Conservation (phyloP, 23 tunicate species). For the Phallusia fumigata region DNA sequence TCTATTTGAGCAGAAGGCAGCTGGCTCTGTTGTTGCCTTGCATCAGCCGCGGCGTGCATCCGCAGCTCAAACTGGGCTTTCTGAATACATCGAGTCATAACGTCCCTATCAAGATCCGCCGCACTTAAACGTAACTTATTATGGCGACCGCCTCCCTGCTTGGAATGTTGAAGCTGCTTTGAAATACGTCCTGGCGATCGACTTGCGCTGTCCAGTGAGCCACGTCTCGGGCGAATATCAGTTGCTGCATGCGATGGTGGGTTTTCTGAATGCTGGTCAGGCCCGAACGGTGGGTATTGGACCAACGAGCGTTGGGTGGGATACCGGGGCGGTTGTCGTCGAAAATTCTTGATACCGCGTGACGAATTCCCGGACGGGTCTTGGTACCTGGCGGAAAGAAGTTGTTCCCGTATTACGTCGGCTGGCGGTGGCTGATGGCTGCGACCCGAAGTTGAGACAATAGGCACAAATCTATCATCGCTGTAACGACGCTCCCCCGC, state of each 20-base stretch:
- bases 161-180: neutral
- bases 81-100: slow-evolving; percentile 70
- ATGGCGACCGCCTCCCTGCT: neutral
- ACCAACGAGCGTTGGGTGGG: neutral
- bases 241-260: neutral
- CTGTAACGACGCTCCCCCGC: neutral
- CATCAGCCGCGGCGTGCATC: neutral
- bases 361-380: neutral
- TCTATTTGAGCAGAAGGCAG: neutral
- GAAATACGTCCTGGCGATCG: neutral
- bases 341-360: neutral
- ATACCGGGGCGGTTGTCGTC: neutral
- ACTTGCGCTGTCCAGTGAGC: neutral
- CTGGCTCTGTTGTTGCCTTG: neutral
- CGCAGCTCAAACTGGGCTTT: slow-evolving; percentile 60
- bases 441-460: neutral
- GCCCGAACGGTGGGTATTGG: neutral
- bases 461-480: neutral
- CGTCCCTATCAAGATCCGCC: slow-evolving; percentile 29
- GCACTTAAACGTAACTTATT: neutral
- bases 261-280: neutral
- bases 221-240: neutral
- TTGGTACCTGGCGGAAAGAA: neutral
- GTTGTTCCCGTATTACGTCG: neutral
- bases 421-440: neutral